These are phyloP conservation scores for Denticeps clupeoides DNA, from an alignment of 2,797 vertebrate species.

Conservation along the genomic window DNA sequence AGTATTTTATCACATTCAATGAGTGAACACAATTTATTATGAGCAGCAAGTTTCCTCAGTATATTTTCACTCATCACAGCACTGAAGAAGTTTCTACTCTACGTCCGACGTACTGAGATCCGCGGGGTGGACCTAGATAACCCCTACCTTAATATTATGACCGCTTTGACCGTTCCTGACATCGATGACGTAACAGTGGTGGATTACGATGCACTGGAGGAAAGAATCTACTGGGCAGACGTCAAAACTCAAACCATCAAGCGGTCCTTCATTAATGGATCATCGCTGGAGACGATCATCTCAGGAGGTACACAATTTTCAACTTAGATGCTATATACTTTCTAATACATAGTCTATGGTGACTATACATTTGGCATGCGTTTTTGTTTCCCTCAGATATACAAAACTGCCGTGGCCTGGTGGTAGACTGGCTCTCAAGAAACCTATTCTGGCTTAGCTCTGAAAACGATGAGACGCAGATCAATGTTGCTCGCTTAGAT, in stretches of 20 bases:
- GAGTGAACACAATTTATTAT: background rate
- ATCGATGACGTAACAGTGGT: slow-evolving; percentile 94
- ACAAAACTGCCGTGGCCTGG: slow-evolving; percentile 86
- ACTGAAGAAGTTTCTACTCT: slow-evolving; percentile 87
- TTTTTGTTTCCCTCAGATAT: slow-evolving; percentile 62
- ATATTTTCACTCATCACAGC: slow-evolving; percentile 49
- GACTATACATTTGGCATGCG: no score
- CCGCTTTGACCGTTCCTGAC: slow-evolving; percentile 89
- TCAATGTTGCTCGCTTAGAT: slow-evolving; percentile 91
- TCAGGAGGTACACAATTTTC: slow-evolving; percentile 69
- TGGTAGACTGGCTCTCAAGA: slow-evolving; percentile 93
- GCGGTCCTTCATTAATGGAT: slow-evolving; percentile 93
- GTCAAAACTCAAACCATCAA: slow-evolving; percentile 96
- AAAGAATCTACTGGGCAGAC: slow-evolving; percentile 94
- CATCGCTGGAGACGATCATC: slow-evolving; percentile 85
- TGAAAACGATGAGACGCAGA: slow-evolving; percentile 96
- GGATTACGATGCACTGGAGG: slow-evolving; percentile 85
- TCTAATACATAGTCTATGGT: no score
- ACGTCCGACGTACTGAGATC: slow-evolving; percentile 87
- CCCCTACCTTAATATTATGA: slow-evolving; percentile 97
- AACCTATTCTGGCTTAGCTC: slow-evolving; percentile 99
- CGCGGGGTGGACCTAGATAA: slow-evolving; percentile 95
- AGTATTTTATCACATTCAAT: no score
- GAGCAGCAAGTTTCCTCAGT: background rate
- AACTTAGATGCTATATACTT: background rate